phyloP scores from a whole-genome alignment of 2,888 invertebrate species.

The Laspeyria flexula region DNA sequence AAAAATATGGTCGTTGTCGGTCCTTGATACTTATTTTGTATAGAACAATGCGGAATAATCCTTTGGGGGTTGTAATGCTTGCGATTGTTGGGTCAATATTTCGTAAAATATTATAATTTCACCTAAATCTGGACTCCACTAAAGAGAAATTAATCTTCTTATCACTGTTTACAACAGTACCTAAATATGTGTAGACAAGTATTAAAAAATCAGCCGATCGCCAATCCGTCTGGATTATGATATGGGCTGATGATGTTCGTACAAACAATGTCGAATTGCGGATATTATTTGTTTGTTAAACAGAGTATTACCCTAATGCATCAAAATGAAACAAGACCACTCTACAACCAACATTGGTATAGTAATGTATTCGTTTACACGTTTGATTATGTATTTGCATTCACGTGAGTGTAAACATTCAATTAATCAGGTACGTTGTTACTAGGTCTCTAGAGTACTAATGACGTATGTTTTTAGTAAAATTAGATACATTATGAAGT shows the following conservation, averaged over 20 bases:
- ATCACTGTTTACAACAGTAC: too few relatives aligned
- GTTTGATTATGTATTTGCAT: neutral
- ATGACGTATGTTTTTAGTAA: too few relatives aligned
- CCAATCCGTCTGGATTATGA: too few relatives aligned
- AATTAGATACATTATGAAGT: too few relatives aligned
- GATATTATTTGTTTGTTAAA: neutral
- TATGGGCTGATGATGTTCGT: neutral
- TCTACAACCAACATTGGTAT: neutral
- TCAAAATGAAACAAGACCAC: neutral
- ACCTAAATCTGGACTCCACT: too few relatives aligned
- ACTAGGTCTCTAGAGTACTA: neutral
- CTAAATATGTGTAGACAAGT: too few relatives aligned
- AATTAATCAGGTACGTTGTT: neutral
- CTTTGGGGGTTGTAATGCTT: constrained; percentile 6
- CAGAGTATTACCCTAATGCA: neutral
- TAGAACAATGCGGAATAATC: constrained; percentile 44
- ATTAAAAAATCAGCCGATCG: too few relatives aligned
- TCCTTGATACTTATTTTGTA: too few relatives aligned
- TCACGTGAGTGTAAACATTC: neutral
- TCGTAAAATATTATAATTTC: too few relatives aligned
- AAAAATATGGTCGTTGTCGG: too few relatives aligned
- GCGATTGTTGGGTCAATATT: too few relatives aligned
- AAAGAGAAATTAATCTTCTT: too few relatives aligned
- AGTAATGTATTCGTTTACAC: neutral
- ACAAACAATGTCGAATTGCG: neutral